Conservation (phyloP, 2,113 vertebrate genomes). For the Hemicordylus capensis region DNA sequence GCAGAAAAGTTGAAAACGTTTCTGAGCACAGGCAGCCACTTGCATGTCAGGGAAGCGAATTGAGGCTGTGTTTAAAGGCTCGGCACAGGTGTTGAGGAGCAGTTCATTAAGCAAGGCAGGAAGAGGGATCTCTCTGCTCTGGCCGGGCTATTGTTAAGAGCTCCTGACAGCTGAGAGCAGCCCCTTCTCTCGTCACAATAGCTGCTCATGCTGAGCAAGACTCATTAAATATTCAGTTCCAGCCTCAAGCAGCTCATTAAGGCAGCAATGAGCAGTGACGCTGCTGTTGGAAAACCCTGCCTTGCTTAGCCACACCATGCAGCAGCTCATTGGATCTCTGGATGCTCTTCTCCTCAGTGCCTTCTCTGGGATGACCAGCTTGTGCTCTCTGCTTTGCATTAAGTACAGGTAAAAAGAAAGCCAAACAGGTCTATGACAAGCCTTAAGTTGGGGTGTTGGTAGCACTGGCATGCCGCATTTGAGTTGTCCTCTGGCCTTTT, state of each 20-base stretch:
- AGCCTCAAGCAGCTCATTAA: conserved; percentile 85
- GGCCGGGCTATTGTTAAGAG: conserved; percentile 65
- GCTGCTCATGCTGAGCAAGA: conserved; percentile 75
- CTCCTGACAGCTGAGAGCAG: conserved; percentile 74
- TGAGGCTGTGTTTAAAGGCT: conserved; percentile 6
- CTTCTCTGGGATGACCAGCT: conserved; percentile 85
- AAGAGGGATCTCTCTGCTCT: conserved; percentile 36
- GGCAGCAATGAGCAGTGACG: conserved; percentile 80
- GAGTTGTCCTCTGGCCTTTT: conserved; percentile 53
- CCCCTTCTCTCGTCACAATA: conserved; percentile 79
- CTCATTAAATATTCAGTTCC: conserved; percentile 87
- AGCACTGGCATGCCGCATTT: background rate
- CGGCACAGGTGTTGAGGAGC: conserved; percentile 63
- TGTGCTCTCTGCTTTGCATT: conserved; percentile 88
- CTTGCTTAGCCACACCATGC: conserved; percentile 76
- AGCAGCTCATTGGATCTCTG: conserved; percentile 72
- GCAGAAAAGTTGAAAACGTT: conserved; percentile 12
- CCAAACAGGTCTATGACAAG: conserved; percentile 17
- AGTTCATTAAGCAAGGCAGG: conserved; percentile 42
- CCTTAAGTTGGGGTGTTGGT: background rate
- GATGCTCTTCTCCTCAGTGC: conserved; percentile 73
- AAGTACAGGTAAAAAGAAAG: conserved; percentile 85
- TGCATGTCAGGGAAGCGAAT: background rate
- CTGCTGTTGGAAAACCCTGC: conserved; percentile 73
- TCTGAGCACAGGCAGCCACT: background rate